phyloP scores from a whole-genome alignment of 2,797 vertebrate species.

The Falco peregrinus region DNA sequence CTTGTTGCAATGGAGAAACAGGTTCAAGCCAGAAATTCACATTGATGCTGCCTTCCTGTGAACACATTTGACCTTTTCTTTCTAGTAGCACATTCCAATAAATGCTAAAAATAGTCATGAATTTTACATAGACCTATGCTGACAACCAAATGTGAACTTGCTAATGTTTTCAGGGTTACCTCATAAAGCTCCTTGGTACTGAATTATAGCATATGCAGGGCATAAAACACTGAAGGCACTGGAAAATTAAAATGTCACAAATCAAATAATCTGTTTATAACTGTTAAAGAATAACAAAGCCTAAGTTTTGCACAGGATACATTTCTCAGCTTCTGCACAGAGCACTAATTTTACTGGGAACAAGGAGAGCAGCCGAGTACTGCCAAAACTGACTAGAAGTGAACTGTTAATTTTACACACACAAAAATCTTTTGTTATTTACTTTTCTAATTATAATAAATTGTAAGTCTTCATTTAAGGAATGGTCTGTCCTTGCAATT shows the following conservation, averaged over 20 bases:
- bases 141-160: not conserved
- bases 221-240: not conserved
- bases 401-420: not conserved
- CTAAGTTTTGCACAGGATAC: not conserved
- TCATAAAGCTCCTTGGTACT: not conserved
- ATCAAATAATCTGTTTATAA: not conserved
- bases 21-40: not conserved
- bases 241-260: not conserved
- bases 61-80: not conserved
- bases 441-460: not conserved
- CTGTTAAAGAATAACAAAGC: not conserved
- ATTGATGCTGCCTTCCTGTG: not conserved
- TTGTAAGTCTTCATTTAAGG: not conserved
- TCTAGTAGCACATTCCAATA: not conserved
- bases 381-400: not conserved
- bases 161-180: not conserved
- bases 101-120: not conserved
- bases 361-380: not conserved
- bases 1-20: not conserved
- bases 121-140: not conserved
- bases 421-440: not conserved
- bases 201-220: rapidly evolving
- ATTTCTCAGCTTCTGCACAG: not conserved
- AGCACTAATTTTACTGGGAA: not conserved
- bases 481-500: not conserved